These are phyloP conservation scores for Noctua fimbriata DNA, from an alignment of 2,888 invertebrate genomes.

Conservation along the genomic window DNA sequence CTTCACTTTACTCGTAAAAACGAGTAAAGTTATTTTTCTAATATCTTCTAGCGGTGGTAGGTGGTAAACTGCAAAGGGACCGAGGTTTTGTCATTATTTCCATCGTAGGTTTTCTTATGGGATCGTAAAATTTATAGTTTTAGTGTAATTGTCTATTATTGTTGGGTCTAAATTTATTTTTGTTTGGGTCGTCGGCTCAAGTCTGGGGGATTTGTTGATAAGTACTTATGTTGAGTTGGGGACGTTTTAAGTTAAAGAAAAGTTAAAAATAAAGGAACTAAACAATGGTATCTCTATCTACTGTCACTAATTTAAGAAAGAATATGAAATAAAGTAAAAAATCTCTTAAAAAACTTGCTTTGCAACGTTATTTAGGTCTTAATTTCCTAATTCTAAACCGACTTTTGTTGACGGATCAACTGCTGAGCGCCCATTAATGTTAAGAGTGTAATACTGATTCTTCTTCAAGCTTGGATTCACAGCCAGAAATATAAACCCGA, in stretches of 20 bases:
- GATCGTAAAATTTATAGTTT: conserved; percentile 56
- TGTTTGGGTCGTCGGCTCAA: background rate
- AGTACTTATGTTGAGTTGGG: background rate
- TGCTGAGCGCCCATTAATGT: background rate
- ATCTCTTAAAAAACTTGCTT: background rate
- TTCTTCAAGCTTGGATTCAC: background rate
- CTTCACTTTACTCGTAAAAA: no score
- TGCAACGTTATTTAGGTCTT: background rate
- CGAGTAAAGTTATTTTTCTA: conserved; percentile 52
- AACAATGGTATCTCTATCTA: no score
- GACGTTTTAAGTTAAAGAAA: background rate
- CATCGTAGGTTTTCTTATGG: conserved; percentile 43
- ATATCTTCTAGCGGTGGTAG: conserved; percentile 41
- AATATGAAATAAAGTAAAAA: background rate
- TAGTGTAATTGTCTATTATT: conserved; percentile 47
- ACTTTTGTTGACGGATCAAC: no score
- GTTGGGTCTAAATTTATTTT: conserved; percentile 16
- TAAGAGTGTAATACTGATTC: background rate
- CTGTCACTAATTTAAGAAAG: background rate
- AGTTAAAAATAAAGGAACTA: background rate
- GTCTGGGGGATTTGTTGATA: background rate
- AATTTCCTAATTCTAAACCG: background rate
- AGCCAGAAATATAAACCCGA: conserved; percentile 1
- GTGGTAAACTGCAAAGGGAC: conserved; percentile 32
- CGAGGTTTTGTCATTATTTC: conserved; percentile 53